A percentile compares a stretch with the other conserved stretches of the same genome.
phyloP scores from a whole-genome alignment of 2,888 invertebrate genomes.

The Agapostemon virescens region DNA sequence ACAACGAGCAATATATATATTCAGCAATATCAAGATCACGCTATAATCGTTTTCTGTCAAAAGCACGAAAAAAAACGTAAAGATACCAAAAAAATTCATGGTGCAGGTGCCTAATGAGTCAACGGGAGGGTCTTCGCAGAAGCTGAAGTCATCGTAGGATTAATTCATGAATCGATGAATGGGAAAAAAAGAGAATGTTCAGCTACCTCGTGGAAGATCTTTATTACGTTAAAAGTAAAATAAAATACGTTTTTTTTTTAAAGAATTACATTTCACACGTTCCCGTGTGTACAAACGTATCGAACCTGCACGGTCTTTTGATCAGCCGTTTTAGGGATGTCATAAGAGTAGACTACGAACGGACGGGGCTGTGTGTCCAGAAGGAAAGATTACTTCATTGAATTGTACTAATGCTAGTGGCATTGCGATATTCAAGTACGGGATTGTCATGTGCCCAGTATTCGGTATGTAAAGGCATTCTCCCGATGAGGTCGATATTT shows the following conservation, averaged over 20 bases:
- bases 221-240: neutral
- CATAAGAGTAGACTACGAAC: neutral
- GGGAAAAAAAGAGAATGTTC: neutral
- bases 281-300: neutral
- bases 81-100: neutral
- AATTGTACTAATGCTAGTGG: constrained; percentile 34
- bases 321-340: neutral
- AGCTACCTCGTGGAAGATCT: neutral
- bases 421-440: constrained; percentile 22
- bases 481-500: constrained; percentile 19
- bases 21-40: neutral
- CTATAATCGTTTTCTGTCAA: neutral
- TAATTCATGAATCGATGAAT: neutral
- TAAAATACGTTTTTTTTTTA: neutral
- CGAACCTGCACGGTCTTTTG: neutral
- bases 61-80: neutral
- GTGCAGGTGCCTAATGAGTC: neutral
- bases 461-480: constrained; percentile 32
- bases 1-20: neutral
- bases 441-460: constrained; percentile 36
- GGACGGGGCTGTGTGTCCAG: neutral
- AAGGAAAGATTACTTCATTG: neutral
- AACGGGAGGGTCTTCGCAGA: neutral
- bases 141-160: neutral
- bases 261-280: neutral